Evolutionary conservation across 2,113 vertebrate species (phyloP).

Genomic region (Anser cygnoides): DNA sequence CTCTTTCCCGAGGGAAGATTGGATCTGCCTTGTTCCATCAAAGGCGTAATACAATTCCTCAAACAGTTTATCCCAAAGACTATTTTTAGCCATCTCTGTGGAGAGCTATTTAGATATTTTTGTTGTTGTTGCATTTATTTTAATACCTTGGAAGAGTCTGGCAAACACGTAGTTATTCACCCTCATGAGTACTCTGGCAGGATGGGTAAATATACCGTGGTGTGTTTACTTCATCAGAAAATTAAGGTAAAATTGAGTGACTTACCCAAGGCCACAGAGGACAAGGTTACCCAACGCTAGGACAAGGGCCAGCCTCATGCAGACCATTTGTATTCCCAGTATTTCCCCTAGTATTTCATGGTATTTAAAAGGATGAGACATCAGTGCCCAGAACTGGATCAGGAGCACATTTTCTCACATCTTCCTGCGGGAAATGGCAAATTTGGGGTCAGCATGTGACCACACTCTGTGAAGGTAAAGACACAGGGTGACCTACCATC

Average conservation of each 20-base stretch:
- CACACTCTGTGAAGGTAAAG: neutral
- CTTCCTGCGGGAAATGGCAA: neutral
- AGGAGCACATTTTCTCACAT: neutral
- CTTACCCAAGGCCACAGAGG: neutral
- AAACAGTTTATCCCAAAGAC: neutral
- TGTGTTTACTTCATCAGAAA: neutral
- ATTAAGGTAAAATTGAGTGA: neutral
- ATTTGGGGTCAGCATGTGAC: neutral
- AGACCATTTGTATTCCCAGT: neutral
- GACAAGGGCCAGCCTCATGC: neutral
- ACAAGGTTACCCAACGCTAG: neutral
- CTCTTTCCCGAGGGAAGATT: neutral
- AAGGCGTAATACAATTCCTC: neutral
- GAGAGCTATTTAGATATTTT: neutral
- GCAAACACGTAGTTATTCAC: neutral
- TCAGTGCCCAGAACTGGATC: neutral
- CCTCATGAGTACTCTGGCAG: neutral
- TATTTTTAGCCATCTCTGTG: neutral
- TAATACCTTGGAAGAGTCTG: neutral
- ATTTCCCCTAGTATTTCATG: neutral
- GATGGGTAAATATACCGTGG: neutral
- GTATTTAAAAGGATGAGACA: neutral
- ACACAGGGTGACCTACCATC: neutral
- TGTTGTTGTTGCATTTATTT: neutral
- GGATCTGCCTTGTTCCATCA: neutral